Evolutionary conservation across 2,113 vertebrate genomes (phyloP), one percentile per base, ranked within the genome.

Genomic region (Megatriorchis doriae): DNA sequence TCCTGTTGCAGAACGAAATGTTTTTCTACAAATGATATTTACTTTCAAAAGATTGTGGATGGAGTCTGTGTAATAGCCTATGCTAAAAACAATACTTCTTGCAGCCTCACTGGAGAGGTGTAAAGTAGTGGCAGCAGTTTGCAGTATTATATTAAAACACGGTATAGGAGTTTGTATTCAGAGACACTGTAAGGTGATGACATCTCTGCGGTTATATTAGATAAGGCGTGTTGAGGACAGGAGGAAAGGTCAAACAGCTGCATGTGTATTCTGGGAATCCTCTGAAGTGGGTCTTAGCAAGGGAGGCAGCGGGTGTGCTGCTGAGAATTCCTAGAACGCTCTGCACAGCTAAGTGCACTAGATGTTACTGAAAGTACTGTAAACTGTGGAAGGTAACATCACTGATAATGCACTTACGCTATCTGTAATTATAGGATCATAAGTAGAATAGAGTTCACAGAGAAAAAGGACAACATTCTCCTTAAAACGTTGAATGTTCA

Each of bases 211-310:
- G 53, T 75, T 86, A 26, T 73, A 40, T 93, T 67, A 82, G 96
- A 97, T 96, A 93, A 96, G 45, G 26, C 47, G 14, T 25, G 81
- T 16, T 93, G 88, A 90, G 71, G 82, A 93, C 75, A 67, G 86
- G 61, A 78, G 91, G 91, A 89, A 73, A 93, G 89, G 77, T 94
- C 95, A 93, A 65, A 81, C 71, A 92, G 71, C 85, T 87, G 50
- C 13, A 11, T 81, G 45, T 15, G 27, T 88, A 56, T 96, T 96
- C 97, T 93, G 93, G 83, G 93, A 75, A 83, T 73, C 68, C 73
- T 86, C 86, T 75, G 75, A 67, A 40, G 26, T 5, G 4, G 25
- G 59, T 62, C 73, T 47, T 71, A 78, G 66, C 1, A 7, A 45
- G 71, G 50, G 55, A 90, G 55, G 38, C 80, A 23, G 63, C 0